Evolutionary conservation across 2,888 invertebrate genomes (phyloP), one percentile per base, ranked within the genome.

Genomic region (Antitype chi): DNA sequence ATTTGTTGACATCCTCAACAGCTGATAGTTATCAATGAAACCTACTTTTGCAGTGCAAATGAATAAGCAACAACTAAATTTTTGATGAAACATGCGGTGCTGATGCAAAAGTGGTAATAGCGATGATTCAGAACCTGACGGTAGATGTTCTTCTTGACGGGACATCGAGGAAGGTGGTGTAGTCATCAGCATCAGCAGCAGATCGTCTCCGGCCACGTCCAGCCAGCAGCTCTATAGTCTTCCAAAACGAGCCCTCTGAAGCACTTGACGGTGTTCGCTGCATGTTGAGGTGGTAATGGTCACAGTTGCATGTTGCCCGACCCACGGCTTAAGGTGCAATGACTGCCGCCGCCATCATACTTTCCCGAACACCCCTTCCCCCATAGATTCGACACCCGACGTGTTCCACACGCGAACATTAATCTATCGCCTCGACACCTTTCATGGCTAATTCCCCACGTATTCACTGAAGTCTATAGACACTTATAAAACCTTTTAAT

Each of bases 161-260:
- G 20, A 91, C 81, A 63, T 93, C 92, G 63, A 91, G 63, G 43
- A 88, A 68, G 9, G 85, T 79, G 59, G 81, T 86, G 85, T 88
- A 89, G 72, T 95, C 96, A 55, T 96, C 96, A 62, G 90, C 90
- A 85, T 97, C 97, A 47, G 94, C 93, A n/a, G 95, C 94, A 7
- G 96, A 96, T 59, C 96, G 92, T 74, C 97, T 94, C 76, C 96
- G 93, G 64, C 97, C 97, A 15, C 96, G 94, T 53, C 95, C 97
- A 25, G 97, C 97, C 28, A 97, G 94, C 57, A 97, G 94, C 80
- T 97, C 97, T 80, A 97, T 97, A n/a, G 97, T 97, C 69, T 97
- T 97, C 97, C 97, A 97, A 90, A 97, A 97, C 60, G 95, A 94
- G 69, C 97, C 95, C 78, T 96, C 97, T 15, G 96, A 95, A 55